Percentiles rank a stretch among this genome's conserved stretches.
phyloP scores from a whole-genome alignment of 2,888 invertebrate genomes.

The Sesia apiformis region DNA sequence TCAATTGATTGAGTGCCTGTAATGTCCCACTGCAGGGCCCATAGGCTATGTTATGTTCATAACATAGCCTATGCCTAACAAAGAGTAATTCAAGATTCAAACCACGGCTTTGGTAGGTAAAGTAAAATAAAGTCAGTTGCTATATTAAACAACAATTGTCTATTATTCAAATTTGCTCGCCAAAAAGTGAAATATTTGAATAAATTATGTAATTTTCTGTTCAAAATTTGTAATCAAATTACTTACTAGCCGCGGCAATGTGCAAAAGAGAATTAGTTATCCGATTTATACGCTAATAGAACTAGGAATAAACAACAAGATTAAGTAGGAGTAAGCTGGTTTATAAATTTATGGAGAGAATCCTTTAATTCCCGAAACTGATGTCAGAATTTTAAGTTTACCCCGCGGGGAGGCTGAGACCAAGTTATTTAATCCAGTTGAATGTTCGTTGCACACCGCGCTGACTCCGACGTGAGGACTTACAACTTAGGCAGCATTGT shows the following conservation, averaged over 20 bases:
- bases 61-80: too few species aligned
- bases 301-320: constrained; percentile 58
- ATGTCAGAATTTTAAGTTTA: constrained; percentile 61
- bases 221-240: neutral
- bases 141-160: too few species aligned
- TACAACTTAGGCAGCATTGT: neutral
- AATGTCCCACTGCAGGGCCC: too few species aligned
- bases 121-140: too few species aligned
- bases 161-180: too few species aligned
- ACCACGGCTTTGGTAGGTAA: too few species aligned
- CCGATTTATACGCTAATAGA: constrained; percentile 60
- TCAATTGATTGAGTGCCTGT: too few species aligned
- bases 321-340: constrained; percentile 47
- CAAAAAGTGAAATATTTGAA: neutral
- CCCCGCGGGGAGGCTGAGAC: constrained; percentile 35
- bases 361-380: constrained; percentile 54
- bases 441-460: constrained; percentile 20
- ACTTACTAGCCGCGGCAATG: neutral
- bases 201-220: neutral
- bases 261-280: constrained; percentile 63
- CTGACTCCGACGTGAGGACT: constrained; percentile 6
- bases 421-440: constrained; percentile 50
- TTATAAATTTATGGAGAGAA: constrained; percentile 52
- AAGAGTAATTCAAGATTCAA: too few species aligned
- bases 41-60: too few species aligned